These are phyloP conservation scores for Noctua fimbriata DNA, from an alignment of 2,888 invertebrate species.

Conservation along the genomic window DNA sequence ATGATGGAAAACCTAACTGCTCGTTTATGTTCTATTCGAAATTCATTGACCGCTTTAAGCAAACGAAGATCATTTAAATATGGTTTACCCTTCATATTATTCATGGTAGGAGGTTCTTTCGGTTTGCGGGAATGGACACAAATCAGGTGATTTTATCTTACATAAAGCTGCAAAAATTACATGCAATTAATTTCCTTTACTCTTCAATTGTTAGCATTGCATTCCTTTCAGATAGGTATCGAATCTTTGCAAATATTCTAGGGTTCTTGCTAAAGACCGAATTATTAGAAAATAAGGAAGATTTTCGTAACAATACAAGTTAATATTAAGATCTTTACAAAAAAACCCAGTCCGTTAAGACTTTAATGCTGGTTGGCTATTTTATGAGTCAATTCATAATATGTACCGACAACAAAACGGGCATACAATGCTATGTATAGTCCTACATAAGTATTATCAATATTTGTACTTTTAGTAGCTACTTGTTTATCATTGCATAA, in stretches of 20 bases:
- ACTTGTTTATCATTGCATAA: slow-evolving; percentile 9
- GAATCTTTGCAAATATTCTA: no score
- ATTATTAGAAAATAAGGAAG: no score
- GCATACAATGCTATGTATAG: neutral
- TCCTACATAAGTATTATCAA: neutral
- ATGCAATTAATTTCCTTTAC: neutral
- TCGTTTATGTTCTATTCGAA: slow-evolving; percentile 64
- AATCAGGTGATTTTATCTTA: slow-evolving; percentile 89
- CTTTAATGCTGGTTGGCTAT: neutral
- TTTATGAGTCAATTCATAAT: neutral
- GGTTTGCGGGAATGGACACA: slow-evolving; percentile 93
- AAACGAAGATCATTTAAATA: slow-evolving; percentile 85
- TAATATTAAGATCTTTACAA: neutral
- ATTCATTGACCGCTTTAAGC: slow-evolving; percentile 76
- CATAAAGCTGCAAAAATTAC: neutral
- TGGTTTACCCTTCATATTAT: slow-evolving; percentile 93
- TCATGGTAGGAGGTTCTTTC: slow-evolving; percentile 94
- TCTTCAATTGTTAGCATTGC: neutral
- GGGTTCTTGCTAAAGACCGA: neutral
- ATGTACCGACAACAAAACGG: neutral
- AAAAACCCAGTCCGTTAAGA: neutral
- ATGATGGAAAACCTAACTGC: slow-evolving; percentile 64
- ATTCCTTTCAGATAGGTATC: neutral
- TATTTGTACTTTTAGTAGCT: neutral
- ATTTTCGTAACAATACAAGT: neutral